These are phyloP conservation scores for Galagoides demidoff DNA, from an alignment of 2,797 vertebrate genomes.

Conservation along the genomic window DNA sequence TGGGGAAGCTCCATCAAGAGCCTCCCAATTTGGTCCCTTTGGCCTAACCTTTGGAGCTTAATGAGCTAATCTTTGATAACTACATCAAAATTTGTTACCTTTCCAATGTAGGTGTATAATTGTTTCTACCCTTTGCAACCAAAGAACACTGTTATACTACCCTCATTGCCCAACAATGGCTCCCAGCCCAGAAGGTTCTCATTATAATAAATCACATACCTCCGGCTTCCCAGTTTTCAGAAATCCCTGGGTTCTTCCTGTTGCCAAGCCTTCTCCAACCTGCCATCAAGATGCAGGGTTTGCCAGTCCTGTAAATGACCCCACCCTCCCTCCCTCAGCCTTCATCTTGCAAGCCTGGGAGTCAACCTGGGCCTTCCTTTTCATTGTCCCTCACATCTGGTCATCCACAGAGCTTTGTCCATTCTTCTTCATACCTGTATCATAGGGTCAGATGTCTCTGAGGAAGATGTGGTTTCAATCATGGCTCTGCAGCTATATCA, in stretches of 20 bases:
- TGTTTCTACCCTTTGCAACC: not conserved
- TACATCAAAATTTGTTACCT: not conserved
- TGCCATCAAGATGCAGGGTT: not conserved
- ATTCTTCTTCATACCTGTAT: rapidly evolving
- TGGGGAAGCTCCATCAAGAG: not conserved
- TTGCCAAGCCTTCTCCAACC: too few species aligned
- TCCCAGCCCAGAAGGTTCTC: not conserved
- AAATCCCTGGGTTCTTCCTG: not conserved
- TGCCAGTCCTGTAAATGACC: not conserved
- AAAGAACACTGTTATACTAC: not conserved
- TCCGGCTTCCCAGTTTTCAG: not conserved
- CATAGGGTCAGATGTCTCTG: not conserved
- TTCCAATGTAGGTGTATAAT: not conserved
- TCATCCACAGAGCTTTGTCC: not conserved
- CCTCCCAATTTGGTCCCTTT: not conserved
- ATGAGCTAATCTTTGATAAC: not conserved
- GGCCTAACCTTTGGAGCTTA: not conserved
- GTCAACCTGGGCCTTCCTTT: not conserved
- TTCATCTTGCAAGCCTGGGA: not conserved
- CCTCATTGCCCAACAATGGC: not conserved
- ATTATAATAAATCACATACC: rapidly evolving
- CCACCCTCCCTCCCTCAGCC: rapidly evolving
- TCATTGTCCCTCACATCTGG: not conserved
- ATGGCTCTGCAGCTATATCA: too few species aligned
- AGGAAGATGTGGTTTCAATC: not conserved